Base-by-base conservation (phyloP, 2,113 vertebrate genomes). In the Aviceda subcristata region DNA sequence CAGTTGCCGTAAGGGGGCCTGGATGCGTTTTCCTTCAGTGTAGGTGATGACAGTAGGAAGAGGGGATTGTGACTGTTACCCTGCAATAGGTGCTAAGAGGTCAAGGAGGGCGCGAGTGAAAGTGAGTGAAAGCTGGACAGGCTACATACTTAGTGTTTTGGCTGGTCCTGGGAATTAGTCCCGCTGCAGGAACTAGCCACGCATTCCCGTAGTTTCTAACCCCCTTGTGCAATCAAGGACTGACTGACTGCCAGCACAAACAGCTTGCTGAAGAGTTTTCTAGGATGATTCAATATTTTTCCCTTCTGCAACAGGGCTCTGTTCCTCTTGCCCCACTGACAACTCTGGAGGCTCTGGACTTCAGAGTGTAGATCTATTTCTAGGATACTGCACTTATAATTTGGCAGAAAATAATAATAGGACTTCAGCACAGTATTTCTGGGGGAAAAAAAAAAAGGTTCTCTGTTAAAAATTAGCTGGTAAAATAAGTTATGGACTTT, bases 191-290 rank as follows among this genome's bases (percentile, higher is more conserved):
- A 74, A 60, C 18, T 76, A 79, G 74, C 50, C 55, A 60, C 17
- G 38, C 69, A 85, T 94, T 97, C 77, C 76, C 6, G 3, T 88
- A 11, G 55, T 92, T 96, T 88, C 74, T 77, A 66, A 32, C 23
- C 19, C 23, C 19, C 10, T 91, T 97, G 86, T 2, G 4, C 86
- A 91, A 92, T 30, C 62, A 63, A 4, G 26, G 39, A n/a, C 62
- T 68, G 77, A 64, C 36, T 53, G 74, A 29, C 71, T 92, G 92
- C 90, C 92, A 94, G 93, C 63, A 91, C 76, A 95, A 81, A 88
- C 86, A 94, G 55, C 53, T 53, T 96, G 56, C 62, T 24, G 6
- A 66, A 56, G 57, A 86, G 53, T 83, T 86, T 86, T 79, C 55
- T 81, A 30, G 83, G 76, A 39, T 84, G 82, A 80, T 91, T 92